Evolutionary conservation across 2,113 vertebrate species (phyloP).

Genomic region (Cercocebus atys): DNA sequence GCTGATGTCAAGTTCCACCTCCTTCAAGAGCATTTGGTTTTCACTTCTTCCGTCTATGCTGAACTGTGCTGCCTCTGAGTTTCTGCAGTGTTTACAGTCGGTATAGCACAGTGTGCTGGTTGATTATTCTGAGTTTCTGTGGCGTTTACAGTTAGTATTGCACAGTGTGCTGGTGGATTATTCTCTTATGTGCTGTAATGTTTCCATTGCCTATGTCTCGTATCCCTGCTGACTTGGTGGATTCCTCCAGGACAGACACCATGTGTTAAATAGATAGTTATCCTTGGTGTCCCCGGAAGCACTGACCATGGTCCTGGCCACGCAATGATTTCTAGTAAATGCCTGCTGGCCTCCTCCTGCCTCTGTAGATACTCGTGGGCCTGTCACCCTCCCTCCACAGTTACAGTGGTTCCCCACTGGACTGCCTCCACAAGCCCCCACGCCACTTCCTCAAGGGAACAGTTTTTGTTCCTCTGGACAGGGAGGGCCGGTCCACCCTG

Average conservation of each 20-base stretch:
- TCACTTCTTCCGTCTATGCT: background rate
- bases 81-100: background rate
- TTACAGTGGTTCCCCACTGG: fast-evolving
- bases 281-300: background rate
- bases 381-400: background rate
- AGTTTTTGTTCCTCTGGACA: background rate
- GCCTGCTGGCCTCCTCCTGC: background rate
- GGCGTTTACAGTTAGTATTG: background rate
- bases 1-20: background rate
- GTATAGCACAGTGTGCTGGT: background rate
- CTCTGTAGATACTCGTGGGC: fast-evolving
- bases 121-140: background rate
- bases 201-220: background rate
- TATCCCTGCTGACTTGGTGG: background rate
- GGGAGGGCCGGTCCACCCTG: background rate
- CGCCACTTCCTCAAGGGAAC: background rate
- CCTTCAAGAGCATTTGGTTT: background rate
- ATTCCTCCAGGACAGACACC: background rate
- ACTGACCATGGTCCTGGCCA: background rate
- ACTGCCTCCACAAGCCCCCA: background rate
- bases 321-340: background rate
- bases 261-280: background rate
- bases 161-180: background rate
- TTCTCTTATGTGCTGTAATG: background rate
- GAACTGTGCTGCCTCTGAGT: background rate